phyloP scores from a whole-genome alignment of 2,797 vertebrate species.

The Danionella dracula region DNA sequence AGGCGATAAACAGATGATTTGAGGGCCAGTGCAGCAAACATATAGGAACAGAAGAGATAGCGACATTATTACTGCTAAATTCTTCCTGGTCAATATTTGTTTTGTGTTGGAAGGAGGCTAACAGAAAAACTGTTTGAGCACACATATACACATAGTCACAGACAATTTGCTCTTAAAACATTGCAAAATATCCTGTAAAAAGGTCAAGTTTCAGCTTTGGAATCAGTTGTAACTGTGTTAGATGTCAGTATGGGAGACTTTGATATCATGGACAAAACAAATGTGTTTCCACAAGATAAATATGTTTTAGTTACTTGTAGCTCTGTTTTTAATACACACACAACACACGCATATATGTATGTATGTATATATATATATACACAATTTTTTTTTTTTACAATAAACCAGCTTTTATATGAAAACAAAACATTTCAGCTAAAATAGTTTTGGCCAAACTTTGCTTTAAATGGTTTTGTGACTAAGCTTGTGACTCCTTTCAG shows the following conservation, averaged over 20 bases:
- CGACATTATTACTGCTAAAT: slow-evolving; percentile 1
- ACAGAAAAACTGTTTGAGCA: neutral
- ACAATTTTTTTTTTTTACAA: no score
- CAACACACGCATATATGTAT: no score
- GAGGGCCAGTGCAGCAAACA: neutral
- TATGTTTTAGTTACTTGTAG: no score
- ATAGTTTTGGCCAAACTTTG: no score
- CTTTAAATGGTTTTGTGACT: no score
- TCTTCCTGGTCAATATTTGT: slow-evolving; percentile 22
- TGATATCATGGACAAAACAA: neutral
- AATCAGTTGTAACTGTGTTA: slow-evolving; percentile 8
- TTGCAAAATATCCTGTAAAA: slow-evolving; percentile 16
- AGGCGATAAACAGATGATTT: slow-evolving; percentile 5
- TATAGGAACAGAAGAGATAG: neutral
- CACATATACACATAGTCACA: neutral
- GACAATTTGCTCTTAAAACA: neutral
- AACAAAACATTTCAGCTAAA: no score
- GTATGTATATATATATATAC: no score
- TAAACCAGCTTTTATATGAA: no score
- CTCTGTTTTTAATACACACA: no score
- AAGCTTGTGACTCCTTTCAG: no score
- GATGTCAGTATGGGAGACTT: neutral
- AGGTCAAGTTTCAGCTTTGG: neutral
- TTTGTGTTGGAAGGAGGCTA: neutral
- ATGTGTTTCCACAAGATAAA: no score